Conservation (phyloP, 2,113 vertebrate species). For the Geococcyx californianus region DNA sequence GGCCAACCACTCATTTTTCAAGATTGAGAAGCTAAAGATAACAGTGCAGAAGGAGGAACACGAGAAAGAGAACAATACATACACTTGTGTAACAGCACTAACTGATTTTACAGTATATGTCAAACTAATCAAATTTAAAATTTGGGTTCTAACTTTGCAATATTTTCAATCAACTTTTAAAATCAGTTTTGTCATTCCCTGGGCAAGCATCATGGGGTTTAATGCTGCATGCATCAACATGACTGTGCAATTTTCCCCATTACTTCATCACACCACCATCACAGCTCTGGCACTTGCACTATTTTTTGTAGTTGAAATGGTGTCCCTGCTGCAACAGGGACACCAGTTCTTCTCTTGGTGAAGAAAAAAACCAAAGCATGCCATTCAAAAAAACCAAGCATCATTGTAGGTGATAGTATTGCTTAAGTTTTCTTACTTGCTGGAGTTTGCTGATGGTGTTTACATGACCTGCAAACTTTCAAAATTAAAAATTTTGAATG, state of each 20-base stretch:
- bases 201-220: not conserved
- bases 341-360: not conserved
- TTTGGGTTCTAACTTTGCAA: not conserved
- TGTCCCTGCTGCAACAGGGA: not conserved
- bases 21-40: not conserved
- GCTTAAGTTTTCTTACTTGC: not conserved
- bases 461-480: not conserved
- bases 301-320: not conserved
- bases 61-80: not conserved
- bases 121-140: not conserved
- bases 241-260: conserved; percentile 24
- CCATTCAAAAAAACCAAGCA: not conserved
- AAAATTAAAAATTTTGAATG: not conserved
- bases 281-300: not conserved
- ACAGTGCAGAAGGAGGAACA: not conserved
- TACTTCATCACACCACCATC: not conserved
- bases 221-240: conserved; percentile 1
- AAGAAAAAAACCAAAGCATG: not conserved
- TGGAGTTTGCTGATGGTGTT: not conserved
- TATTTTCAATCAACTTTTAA: not conserved
- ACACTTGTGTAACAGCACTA: rapidly evolving
- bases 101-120: not conserved
- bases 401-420: not conserved
- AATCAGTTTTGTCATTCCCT: not conserved
- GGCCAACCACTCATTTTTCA: not conserved